Percentiles rank a stretch among this genome's conserved stretches.
Conservation (phyloP, 2,888 invertebrate genomes). For the Colostygia pectinataria region DNA sequence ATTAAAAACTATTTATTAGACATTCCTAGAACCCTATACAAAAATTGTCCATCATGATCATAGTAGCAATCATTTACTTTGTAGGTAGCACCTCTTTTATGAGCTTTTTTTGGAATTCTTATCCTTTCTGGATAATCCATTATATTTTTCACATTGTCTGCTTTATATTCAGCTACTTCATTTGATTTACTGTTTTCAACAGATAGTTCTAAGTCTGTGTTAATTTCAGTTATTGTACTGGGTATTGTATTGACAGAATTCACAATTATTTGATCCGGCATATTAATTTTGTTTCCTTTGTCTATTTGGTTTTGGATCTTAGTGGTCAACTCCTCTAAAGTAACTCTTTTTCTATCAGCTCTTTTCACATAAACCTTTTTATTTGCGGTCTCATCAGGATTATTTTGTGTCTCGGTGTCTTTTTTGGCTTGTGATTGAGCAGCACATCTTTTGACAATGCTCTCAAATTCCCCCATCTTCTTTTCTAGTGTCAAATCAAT, state of each 20-base stretch:
- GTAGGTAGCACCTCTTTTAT: conserved; percentile 86
- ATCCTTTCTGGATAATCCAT: conserved; percentile 84
- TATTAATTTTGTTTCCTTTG: conserved; percentile 53
- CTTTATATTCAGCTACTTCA: conserved; percentile 46
- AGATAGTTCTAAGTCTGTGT: conserved; percentile 50
- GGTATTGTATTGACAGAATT: conserved; percentile 42
- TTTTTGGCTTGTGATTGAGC: conserved; percentile 37
- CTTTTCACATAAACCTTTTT: conserved; percentile 30
- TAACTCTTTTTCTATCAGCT: conserved; percentile 50
- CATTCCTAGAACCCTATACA: conserved; percentile 91
- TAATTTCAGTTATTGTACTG: conserved; percentile 36
- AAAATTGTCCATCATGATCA: conserved; percentile 90
- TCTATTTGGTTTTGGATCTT: conserved; percentile 63
- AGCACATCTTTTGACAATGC: conserved; percentile 74
- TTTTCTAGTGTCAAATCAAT: conserved; percentile 54
- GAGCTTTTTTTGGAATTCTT: conserved; percentile 86
- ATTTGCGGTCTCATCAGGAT: conserved; percentile 15
- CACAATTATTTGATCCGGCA: conserved; percentile 63
- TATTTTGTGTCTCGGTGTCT: conserved; percentile 8
- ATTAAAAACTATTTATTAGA: conserved; percentile 19
- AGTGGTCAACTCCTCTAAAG: conserved; percentile 64
- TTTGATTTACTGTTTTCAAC: conserved; percentile 38
- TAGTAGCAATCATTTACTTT: conserved; percentile 91
- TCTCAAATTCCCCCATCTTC: conserved; percentile 72
- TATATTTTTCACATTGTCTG: conserved; percentile 42